Conservation (phyloP, 2,888 invertebrate genomes). For the Diarsia rubi region DNA sequence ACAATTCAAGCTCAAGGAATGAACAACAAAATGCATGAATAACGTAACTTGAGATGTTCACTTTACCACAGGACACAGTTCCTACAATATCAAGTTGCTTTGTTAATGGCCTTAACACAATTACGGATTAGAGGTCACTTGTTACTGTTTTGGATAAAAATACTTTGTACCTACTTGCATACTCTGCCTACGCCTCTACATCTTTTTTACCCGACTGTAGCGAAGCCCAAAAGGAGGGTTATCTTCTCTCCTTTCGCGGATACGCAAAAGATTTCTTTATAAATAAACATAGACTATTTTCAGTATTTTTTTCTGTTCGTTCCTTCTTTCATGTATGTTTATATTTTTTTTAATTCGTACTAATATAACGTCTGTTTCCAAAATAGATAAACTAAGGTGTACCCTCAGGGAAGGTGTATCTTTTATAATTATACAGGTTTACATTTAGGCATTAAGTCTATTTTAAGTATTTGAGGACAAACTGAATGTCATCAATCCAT, state of each 20-base stretch:
- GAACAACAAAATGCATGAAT: constrained; percentile 18
- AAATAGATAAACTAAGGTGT: not conserved
- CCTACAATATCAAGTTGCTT: constrained; percentile 51
- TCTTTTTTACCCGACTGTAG: not conserved
- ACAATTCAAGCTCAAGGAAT: constrained; percentile 14
- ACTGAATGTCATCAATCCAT: not conserved
- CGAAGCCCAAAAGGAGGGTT: too few species aligned
- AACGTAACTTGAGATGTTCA: constrained; percentile 32
- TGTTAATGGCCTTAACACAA: constrained; percentile 50
- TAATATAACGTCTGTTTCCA: not conserved
- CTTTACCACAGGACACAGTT: constrained; percentile 55
- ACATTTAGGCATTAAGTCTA: not conserved
- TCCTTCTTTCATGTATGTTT: too few species aligned
- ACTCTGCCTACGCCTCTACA: not conserved
- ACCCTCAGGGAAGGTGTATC: too few species aligned
- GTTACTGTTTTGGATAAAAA: constrained; percentile 49
- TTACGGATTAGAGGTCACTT: constrained; percentile 56
- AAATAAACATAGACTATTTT: too few species aligned
- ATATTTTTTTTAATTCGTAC: too few species aligned
- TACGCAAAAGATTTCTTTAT: not conserved
- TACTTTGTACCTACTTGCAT: constrained; percentile 6
- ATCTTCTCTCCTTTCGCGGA: not conserved
- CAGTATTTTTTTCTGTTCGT: too few species aligned
- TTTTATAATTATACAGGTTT: not conserved
- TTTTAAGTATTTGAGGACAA: not conserved